These are phyloP conservation scores for Globicephala melas DNA, from an alignment of 2,113 vertebrate species.

Conservation along the genomic window DNA sequence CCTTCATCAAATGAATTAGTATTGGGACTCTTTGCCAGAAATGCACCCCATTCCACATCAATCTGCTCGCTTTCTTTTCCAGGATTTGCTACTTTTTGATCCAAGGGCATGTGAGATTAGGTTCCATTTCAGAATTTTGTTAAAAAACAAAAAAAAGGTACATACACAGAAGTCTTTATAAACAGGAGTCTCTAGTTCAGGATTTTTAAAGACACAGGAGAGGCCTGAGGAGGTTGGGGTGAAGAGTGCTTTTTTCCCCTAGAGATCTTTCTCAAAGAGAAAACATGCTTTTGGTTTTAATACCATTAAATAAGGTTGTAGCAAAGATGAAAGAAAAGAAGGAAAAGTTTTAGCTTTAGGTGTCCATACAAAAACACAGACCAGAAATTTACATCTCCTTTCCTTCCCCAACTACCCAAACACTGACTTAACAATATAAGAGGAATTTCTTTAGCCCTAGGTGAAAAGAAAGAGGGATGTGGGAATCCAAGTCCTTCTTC, in stretches of 20 bases:
- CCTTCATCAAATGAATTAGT: background rate
- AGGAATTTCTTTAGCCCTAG: background rate
- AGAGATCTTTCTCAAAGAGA: constrained; percentile 4
- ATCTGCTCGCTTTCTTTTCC: background rate
- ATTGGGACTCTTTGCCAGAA: background rate
- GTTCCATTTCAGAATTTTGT: background rate
- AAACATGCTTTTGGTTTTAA: constrained; percentile 3
- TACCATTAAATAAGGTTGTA: background rate
- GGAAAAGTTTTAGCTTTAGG: background rate
- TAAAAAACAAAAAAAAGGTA: background rate
- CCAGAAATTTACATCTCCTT: background rate
- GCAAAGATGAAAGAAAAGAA: background rate
- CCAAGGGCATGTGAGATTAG: background rate
- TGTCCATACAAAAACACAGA: constrained; percentile 9
- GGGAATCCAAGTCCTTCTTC: background rate
- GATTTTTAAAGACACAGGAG: constrained; percentile 4
- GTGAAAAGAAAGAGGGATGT: background rate
- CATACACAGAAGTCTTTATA: background rate
- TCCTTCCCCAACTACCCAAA: background rate
- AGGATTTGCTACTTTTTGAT: constrained; percentile 2
- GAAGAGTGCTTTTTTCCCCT: background rate
- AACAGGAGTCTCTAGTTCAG: background rate
- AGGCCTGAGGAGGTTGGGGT: background rate
- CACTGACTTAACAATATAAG: background rate
- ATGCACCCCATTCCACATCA: background rate